Base-by-base conservation (phyloP, 1,140 invertebrate species). In the Wiebesia pumilae region DNA sequence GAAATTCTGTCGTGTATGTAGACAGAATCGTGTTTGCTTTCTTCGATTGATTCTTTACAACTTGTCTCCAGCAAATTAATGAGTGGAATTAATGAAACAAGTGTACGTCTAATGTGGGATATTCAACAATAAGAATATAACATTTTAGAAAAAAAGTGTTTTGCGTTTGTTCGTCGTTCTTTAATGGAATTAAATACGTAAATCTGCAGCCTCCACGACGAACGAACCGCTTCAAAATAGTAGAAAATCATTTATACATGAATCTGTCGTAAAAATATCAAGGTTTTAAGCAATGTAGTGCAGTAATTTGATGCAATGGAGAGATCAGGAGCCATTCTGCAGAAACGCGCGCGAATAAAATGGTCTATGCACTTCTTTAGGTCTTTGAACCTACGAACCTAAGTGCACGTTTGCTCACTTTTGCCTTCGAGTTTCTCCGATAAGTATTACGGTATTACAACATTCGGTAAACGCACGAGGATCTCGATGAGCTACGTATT, bases 351-450 rank as follows among this genome's bases (percentile, higher is more conserved):
- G 2, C 27, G 16, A n/a, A 47, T 47, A 51, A 77, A 77, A 77
- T 47, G 30, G 0, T 71, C 62, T 30, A 35, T 38, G n/a, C 16
- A 54, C 3, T 43, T 83, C 71, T 47, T 40, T 38, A 4, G 67
- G 75, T 77, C 79, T 81, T 87, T 86, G 81, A 85, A 85, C 81
- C 87, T 81, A 12, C 35, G 65, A 88, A 88, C 88, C 87, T 54
- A 58, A 79, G 81, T 75, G 35, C n/a, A 43, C 78, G 82, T 84
- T 84, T 79, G 69, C 35, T 83, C 43, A 35, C 75, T 85, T 71
- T 79, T 78, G 80, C 33, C 67, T 83, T 88, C 81, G 85, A 83
- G 78, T 83, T 40, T 75, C 71, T 86, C 75, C 38, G 19, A 38
- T 40, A 51, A 43, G 40, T 82, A 83, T 86, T 79, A 69, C 43